Percentiles rank a stretch among this genome's conserved stretches.
Conservation (phyloP, 2,888 invertebrate species). For the Abrostola tripartita region DNA sequence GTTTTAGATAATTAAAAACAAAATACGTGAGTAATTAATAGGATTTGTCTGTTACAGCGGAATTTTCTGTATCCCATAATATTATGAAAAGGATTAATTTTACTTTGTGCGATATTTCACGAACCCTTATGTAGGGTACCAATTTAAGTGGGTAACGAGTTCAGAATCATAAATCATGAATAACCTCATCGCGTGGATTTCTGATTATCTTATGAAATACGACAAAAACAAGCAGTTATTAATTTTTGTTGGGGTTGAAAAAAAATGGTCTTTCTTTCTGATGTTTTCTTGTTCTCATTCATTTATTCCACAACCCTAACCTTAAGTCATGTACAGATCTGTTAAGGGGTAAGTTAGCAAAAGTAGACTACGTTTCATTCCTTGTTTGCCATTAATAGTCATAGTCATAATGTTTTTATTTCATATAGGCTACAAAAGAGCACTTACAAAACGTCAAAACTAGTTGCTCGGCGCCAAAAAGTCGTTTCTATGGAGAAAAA, state of each 20-base stretch:
- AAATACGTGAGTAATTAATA: conserved; percentile 12
- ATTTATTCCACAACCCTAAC: conserved; percentile 8
- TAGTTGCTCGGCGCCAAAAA: too few species aligned
- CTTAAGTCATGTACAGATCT: background rate
- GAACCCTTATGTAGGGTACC: conserved; percentile 5
- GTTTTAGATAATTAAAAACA: too few species aligned
- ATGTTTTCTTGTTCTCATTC: background rate
- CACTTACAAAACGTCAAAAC: too few species aligned
- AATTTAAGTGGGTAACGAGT: conserved; percentile 12
- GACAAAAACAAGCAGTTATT: conserved; percentile 9
- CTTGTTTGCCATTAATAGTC: too few species aligned
- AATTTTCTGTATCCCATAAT: conserved; percentile 9
- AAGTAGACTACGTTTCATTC: too few species aligned
- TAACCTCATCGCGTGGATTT: conserved; percentile 34
- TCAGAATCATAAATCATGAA: conserved; percentile 36
- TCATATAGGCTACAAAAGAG: too few species aligned
- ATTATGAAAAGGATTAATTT: conserved; percentile 25
- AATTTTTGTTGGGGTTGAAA: too few species aligned
- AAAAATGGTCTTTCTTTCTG: background rate
- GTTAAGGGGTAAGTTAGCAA: too few species aligned
- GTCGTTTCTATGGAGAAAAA: too few species aligned
- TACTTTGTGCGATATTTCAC: conserved; percentile 15
- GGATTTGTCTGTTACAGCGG: conserved; percentile 5
- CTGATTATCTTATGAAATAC: conserved; percentile 25
- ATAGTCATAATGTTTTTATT: too few species aligned